These are phyloP conservation scores for Monochamus alternatus DNA, from an alignment of 2,888 invertebrate species.

Conservation along the genomic window DNA sequence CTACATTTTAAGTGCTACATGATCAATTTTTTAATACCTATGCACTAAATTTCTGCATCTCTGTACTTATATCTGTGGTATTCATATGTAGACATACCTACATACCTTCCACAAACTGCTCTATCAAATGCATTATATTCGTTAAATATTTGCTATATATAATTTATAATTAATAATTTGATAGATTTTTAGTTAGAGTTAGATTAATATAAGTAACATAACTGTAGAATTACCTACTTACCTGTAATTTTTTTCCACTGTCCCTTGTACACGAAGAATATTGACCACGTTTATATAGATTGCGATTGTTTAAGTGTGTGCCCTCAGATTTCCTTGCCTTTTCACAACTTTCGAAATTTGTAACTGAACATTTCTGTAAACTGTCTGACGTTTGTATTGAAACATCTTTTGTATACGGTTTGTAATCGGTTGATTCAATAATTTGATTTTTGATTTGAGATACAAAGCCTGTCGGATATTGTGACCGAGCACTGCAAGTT, in stretches of 20 bases:
- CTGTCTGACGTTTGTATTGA: conserved; percentile 73
- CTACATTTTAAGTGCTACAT: too few species aligned
- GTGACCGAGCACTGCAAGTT: conserved; percentile 68
- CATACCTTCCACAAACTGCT: too few species aligned
- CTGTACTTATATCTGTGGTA: too few species aligned
- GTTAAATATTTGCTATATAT: too few species aligned
- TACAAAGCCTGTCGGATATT: too few species aligned
- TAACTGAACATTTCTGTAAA: conserved; percentile 66
- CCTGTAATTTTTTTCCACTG: conserved; percentile 44
- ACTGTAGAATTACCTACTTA: background rate
- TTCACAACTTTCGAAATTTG: conserved; percentile 41
- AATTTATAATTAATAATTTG: too few species aligned
- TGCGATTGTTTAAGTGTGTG: background rate
- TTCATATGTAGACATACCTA: too few species aligned
- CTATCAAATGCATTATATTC: too few species aligned
- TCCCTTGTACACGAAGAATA: conserved; percentile 31
- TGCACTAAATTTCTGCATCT: too few species aligned
- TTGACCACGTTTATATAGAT: background rate
- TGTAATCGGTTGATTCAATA: background rate
- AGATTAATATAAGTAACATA: too few species aligned
- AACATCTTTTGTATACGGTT: conserved; percentile 69
- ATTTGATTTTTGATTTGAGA: background rate
- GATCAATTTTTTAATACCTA: too few species aligned
- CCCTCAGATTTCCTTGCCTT: background rate
- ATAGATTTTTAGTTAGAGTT: too few species aligned